Conservation (phyloP, 2,113 vertebrate species). For the Eonycteris spelaea region DNA sequence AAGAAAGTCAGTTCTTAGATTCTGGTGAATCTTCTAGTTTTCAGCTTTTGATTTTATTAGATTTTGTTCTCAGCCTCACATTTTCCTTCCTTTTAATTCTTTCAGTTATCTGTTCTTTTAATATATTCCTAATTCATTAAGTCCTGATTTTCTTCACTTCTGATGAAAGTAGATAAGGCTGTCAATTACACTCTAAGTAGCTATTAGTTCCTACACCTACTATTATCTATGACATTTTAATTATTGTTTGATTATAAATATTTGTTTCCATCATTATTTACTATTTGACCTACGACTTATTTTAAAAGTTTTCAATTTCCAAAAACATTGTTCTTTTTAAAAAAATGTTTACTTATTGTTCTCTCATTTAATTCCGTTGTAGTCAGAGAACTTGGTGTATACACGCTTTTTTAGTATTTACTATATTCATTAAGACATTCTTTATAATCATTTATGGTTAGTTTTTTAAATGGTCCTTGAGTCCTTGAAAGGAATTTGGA, state of each 20-base stretch:
- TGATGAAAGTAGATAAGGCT: not conserved
- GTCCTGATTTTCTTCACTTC: not conserved
- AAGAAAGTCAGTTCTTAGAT: not conserved
- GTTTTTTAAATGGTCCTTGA: not conserved
- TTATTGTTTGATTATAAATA: constrained; percentile 1
- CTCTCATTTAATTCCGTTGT: not conserved
- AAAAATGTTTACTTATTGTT: not conserved
- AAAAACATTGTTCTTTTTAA: not conserved
- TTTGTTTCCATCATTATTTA: not conserved
- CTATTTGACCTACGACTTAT: not conserved
- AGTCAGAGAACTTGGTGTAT: not conserved
- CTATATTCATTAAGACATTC: not conserved
- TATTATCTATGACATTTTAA: not conserved
- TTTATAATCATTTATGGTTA: not conserved
- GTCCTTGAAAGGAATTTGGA: not conserved
- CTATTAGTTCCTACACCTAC: not conserved
- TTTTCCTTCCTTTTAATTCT: not conserved
- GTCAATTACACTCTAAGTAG: not conserved
- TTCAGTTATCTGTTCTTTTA: not conserved
- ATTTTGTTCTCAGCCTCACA: not conserved
- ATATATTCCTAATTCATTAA: not conserved
- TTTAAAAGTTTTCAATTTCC: constrained; percentile 2
- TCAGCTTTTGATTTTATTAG: not conserved
- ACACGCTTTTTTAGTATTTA: not conserved
- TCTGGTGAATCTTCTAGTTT: not conserved